phyloP scores from a whole-genome alignment of 2,113 vertebrate genomes.

The Pantherophis guttatus region DNA sequence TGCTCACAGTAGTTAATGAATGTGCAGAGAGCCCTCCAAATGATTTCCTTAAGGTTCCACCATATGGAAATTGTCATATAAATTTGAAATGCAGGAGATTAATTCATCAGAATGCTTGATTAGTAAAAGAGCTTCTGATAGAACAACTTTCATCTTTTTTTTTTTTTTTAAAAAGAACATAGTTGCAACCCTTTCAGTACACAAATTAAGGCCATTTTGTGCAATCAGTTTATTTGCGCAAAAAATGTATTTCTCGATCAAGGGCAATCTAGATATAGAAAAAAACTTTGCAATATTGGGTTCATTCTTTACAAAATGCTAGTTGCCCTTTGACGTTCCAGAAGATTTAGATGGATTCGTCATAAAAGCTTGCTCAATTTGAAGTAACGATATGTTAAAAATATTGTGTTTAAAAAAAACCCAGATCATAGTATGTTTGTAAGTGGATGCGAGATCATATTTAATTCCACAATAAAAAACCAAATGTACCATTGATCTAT shows the following conservation, averaged over 20 bases:
- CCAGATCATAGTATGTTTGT: background rate
- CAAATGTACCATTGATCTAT: background rate
- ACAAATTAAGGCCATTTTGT: conserved; percentile 25
- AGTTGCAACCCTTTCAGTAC: background rate
- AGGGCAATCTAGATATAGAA: background rate
- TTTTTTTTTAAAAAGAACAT: conserved; percentile 4
- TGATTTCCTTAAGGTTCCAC: conserved; percentile 49
- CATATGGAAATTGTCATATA: conserved; percentile 40
- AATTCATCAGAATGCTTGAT: conserved; percentile 48
- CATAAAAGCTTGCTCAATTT: background rate
- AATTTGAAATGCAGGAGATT: conserved; percentile 28
- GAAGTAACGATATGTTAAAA: background rate
- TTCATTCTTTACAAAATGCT: background rate
- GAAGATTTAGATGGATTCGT: background rate
- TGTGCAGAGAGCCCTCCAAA: conserved; percentile 23
- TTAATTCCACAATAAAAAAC: background rate
- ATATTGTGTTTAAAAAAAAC: background rate
- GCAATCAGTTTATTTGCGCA: conserved; percentile 7
- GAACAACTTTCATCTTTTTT: background rate
- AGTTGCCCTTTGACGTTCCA: background rate
- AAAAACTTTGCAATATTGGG: background rate
- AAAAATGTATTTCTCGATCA: background rate
- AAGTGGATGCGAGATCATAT: background rate
- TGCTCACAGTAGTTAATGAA: conserved; percentile 30
- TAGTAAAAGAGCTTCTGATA: conserved; percentile 9